Base-by-base conservation (phyloP, 2,113 vertebrate species). In the Silurus asotus region DNA sequence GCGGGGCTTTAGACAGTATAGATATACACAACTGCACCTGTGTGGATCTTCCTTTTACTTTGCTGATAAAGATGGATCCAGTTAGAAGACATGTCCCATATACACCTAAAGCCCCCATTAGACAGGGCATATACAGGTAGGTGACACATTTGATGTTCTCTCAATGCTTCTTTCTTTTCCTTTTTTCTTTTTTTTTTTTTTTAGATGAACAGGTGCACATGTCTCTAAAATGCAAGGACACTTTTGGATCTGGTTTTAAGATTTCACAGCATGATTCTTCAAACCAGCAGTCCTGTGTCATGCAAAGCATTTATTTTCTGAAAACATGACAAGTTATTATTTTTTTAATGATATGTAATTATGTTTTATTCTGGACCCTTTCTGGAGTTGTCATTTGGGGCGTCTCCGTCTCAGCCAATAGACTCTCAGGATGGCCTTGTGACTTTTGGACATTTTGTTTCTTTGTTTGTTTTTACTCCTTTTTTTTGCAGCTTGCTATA, bases 61-160 rank as follows among this genome's bases (percentile, higher is more conserved):
- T 49, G 17, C 19, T 69, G 9, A 69, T 6, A 23, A 37, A 81
- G 14, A 95, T 95, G 94, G 89, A 90, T 83, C 69, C 92, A 48
- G 49, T 94, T 75, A 86, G 75, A 49, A 90, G 93, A 86, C 83
- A 90, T 19, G 85, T 91, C 17, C 87, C 90, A 1, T 93, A 92
- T 86, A 94, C 94, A 69, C 81, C 91, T 2, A 94, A 93, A 90
- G 93, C 94, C 10, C 94, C 94, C 8, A 82, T 94, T 75, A 94
- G 93, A 77, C 93, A 93, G 87, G 94, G 94, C 0, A 91, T 95
- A 76, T 95, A 95, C 93, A 95, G 94, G 95, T 95, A 91, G 88
- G 92, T 56, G 23, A 23, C 17, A 28, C 23, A 70, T 51, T 62
- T 53, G 23, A 17, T 67, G 8, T 6, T 11, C 58, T 48, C 5